Base-by-base conservation (phyloP, 2,888 invertebrate genomes). In the Gymnocheta viridis region DNA sequence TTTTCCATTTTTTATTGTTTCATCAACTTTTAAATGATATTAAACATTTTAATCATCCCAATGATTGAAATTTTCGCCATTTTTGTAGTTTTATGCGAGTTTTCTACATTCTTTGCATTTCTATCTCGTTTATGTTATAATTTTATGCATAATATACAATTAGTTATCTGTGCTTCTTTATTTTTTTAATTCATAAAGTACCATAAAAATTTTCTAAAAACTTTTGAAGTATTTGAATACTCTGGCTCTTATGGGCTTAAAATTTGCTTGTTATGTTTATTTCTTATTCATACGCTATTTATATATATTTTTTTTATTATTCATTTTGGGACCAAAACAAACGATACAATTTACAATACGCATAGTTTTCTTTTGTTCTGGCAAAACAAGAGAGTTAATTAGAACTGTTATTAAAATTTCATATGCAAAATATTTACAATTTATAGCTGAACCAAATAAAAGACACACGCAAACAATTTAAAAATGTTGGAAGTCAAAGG, bases 381-480 rank as follows among this genome's bases (percentile, higher is more conserved):
- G 32, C 12, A 22, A 38, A 80, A 84, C 84, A 69, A 62, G 77
- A 77, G 81, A 84, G 84, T 84, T 84, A 84, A 84, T 84, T 84
- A 84, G 72, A 84, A 78, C 47, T 84, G 77, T 81, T 84, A 81
- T 81, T 76, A 67, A 79, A 78, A 82, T 51, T 69, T 81, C 73
- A 84, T 84, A 84, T 84, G 81, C 81, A 84, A 84, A 84, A 81
- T 81, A 81, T 81, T 81, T 84, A 51, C 81, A 84, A 84, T 77
- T 77, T 81, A 84, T 77, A 67, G 44, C 0, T 38, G 67, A 54
- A 32, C 4, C 12, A 66, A 32, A 60, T 12, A n/a, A 27, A 19
- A 32, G 0, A 41, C 14, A 69, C 19, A 60, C 17, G 41, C 32
- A 17, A 22, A n/a, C 70, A 67, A 73, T 66, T 74, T 62, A 70